A percentile compares a stretch with the other conserved stretches of the same genome.
Evolutionary conservation across 2,888 invertebrate species (phyloP).

Genomic region (Ypsolopha scabrella): DNA sequence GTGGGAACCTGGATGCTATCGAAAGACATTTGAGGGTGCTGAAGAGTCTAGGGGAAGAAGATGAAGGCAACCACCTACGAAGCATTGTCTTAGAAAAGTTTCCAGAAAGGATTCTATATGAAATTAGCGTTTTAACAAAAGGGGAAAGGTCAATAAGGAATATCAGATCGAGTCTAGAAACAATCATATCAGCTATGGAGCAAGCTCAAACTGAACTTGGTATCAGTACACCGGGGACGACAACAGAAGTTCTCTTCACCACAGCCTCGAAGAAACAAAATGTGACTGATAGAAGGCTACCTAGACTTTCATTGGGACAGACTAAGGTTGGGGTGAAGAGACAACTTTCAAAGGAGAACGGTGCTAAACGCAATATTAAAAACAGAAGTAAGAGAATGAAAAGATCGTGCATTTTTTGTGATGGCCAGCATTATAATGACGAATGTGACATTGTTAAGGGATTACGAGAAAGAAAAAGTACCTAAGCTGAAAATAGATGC

Average conservation of each 20-base stretch:
- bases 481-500: not conserved
- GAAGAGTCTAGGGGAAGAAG: not conserved
- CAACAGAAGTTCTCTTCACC: too few species aligned
- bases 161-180: not conserved
- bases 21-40: slow-evolving; percentile 5
- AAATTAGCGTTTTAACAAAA: not conserved
- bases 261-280: too few species aligned
- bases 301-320: too few species aligned
- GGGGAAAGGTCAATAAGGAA: not conserved
- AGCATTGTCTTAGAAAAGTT: not conserved
- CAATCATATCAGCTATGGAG: not conserved
- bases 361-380: too few species aligned
- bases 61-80: slow-evolving; percentile 1
- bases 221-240: too few species aligned
- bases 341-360: too few species aligned
- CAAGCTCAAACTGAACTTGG: not conserved
- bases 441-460: not conserved
- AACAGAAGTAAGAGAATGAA: too few species aligned
- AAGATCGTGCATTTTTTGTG: not conserved
- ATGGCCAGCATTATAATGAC: not conserved
- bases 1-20: not conserved
- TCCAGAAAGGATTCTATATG: slow-evolving; percentile 3
- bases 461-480: not conserved
- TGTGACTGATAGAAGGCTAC: too few species aligned
- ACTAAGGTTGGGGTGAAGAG: too few species aligned